These are phyloP conservation scores for Anhinga anhinga DNA, from an alignment of 2,113 vertebrate genomes.

Conservation along the genomic window DNA sequence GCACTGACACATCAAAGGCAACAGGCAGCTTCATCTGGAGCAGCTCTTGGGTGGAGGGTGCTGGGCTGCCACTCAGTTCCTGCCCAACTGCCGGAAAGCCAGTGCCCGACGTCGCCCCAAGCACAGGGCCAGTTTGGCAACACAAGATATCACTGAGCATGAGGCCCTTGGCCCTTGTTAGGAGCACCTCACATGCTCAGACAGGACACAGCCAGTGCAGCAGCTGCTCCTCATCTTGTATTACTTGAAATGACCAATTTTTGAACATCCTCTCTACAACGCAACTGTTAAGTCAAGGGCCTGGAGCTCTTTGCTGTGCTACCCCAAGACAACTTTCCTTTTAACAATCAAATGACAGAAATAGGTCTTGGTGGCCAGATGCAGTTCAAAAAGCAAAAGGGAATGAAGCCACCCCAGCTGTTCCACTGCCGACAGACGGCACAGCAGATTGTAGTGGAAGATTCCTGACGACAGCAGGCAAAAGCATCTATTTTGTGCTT, in stretches of 20 bases:
- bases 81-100: neutral
- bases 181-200: neutral
- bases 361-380: neutral
- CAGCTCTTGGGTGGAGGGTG: neutral
- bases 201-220: neutral
- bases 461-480: neutral
- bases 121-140: neutral
- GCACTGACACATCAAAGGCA: neutral
- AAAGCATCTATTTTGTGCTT: neutral
- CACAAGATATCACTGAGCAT: fast-evolving
- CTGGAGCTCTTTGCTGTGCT: neutral
- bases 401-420: neutral
- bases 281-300: fast-evolving
- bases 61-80: neutral
- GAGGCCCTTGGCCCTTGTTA: fast-evolving
- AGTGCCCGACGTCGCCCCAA: fast-evolving
- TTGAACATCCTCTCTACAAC: neutral
- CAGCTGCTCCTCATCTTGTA: neutral
- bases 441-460: constrained; percentile 27
- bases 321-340: neutral
- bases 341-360: neutral
- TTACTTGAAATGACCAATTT: neutral
- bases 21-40: neutral
- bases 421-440: constrained; percentile 42
- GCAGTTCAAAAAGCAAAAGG: neutral